phyloP scores from a whole-genome alignment of 2,888 invertebrate genomes.

The Micoletzkya japonica region DNA sequence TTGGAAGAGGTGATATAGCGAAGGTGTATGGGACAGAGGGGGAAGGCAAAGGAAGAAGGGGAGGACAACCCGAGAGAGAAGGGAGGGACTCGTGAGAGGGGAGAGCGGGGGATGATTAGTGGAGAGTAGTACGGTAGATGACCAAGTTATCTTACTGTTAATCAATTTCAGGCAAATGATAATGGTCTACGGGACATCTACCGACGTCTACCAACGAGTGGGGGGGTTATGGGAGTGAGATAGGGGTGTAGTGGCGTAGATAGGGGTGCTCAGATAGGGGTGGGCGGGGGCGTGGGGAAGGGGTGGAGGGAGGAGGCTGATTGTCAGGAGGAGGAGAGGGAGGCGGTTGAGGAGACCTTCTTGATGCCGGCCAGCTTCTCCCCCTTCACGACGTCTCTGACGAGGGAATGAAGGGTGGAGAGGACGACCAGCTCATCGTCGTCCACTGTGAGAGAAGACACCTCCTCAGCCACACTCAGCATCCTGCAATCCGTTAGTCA shows the following conservation, averaged over 20 bases:
- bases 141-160: no score
- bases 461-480: slow-evolving; percentile 39
- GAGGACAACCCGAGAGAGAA: neutral
- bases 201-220: neutral
- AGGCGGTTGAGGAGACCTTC: neutral
- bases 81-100: neutral
- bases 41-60: neutral
- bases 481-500: slow-evolving; percentile 45
- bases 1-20: neutral
- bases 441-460: slow-evolving; percentile 33
- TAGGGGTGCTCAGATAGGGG: no score
- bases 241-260: neutral
- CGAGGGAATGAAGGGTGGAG: slow-evolving; percentile 41
- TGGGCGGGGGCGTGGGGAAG: neutral
- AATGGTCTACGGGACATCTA: neutral
- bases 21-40: neutral
- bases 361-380: slow-evolving; percentile 17
- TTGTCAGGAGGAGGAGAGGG: neutral
- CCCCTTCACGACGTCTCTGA: slow-evolving; percentile 43
- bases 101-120: neutral
- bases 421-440: slow-evolving; percentile 39
- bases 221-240: neutral
- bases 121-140: neutral
- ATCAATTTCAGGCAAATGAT: no score
- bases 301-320: neutral